These are phyloP conservation scores for Micromys minutus DNA, from an alignment of 2,113 vertebrate species.

Conservation along the genomic window DNA sequence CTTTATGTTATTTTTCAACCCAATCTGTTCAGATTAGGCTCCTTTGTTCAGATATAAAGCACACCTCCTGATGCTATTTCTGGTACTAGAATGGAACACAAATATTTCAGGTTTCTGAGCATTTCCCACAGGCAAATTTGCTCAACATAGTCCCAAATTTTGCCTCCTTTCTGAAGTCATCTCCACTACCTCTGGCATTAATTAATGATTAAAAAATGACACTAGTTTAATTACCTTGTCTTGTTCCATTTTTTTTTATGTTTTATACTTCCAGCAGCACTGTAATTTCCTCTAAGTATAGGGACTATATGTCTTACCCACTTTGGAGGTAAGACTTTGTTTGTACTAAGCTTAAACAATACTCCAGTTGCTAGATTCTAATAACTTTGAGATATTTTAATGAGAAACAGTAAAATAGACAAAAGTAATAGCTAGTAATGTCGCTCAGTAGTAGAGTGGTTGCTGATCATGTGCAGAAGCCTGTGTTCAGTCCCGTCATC, in stretches of 20 bases:
- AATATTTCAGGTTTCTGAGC: neutral
- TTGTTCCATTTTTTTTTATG: neutral
- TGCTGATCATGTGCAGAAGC: neutral
- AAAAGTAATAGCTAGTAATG: neutral
- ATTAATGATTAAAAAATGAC: conserved; percentile 10
- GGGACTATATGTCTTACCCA: neutral
- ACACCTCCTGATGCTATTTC: conserved; percentile 8
- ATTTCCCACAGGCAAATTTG: neutral
- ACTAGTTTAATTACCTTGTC: neutral
- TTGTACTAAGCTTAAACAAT: neutral
- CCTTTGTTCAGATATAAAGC: neutral
- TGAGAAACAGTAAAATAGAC: conserved; percentile 21
- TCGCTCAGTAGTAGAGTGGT: neutral
- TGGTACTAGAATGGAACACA: neutral
- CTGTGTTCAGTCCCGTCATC: neutral
- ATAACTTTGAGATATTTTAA: conserved; percentile 24
- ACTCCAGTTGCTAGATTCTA: conserved; percentile 30
- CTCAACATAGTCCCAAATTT: neutral
- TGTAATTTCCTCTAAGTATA: neutral
- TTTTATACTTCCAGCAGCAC: neutral
- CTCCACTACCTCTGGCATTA: neutral
- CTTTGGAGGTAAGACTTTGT: conserved; percentile 11
- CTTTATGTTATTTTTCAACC: neutral
- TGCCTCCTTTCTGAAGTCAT: conserved; percentile 17
- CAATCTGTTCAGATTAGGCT: neutral